Evolutionary conservation across 2,113 vertebrate genomes (phyloP), one percentile per base, ranked within the genome.

Genomic region (Lepisosteus osseus): DNA sequence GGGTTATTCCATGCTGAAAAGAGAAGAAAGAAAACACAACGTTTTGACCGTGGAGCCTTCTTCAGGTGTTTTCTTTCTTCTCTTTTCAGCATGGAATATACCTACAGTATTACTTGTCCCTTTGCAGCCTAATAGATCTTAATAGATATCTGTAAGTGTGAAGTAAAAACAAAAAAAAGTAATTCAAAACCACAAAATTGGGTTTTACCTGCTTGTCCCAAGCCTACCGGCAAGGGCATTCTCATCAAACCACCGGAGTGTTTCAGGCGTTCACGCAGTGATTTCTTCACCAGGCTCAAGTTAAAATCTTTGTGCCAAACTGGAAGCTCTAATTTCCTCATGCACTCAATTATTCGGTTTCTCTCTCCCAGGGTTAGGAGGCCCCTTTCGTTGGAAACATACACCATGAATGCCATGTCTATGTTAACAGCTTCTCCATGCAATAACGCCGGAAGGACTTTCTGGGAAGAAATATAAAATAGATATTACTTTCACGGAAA

Each of bases 331-430:
- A 95, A 76, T 51, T 79, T 81, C 74, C 55, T 61, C 93, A 95
- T 95, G 82, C 93, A 94, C 75, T 78, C 83, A 61, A 93, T 82
- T 67, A 93, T 92, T 76, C 92, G 87, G 42, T 86, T 77, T 75
- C 88, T 94, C 65, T 93, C 90, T 0, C 81, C 76, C 0, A 79
- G 43, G 0, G 12, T 82, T 57, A 95, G 63, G 0, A 93, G 79
- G 0, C 85, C 91, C 0, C 84, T 80, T 4, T 72, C 74, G 2
- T 84, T 54, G 11, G 93, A 86, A 3, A 94, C 85, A 2, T 91
- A 94, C 1, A 92, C 90, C 93, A 95, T 94, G 84, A 92, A 94
- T 0, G 86, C 86, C 93, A 94, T 94, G 72, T 95, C 92, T 0
- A 94, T 55, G 72, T 93, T 94, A 65, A 95, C 93, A 0, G 93